These are phyloP conservation scores for Penaeus vannamei DNA, from an alignment of 1,140 invertebrate species.

Conservation along the genomic window DNA sequence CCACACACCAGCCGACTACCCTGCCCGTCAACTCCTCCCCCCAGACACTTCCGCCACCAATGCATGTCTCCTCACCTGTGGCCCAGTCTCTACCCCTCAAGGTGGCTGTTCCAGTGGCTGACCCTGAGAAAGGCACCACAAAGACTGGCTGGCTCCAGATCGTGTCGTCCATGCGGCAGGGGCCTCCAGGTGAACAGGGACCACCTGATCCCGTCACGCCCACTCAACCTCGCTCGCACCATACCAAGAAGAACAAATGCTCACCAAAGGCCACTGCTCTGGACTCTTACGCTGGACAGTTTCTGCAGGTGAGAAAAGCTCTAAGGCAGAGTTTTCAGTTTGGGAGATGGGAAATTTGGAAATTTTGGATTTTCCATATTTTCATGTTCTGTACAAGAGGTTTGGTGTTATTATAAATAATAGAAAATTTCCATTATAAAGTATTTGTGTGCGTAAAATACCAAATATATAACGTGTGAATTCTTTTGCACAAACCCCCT, in stretches of 20 bases:
- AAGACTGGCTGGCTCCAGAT: conserved; percentile 57
- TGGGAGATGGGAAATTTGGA: no score
- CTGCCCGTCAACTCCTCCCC: conserved; percentile 3
- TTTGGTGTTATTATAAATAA: no score
- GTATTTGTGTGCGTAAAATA: no score
- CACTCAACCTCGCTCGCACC: conserved; percentile 11
- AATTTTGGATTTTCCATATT: neutral
- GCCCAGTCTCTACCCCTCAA: conserved; percentile 32
- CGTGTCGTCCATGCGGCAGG: conserved; percentile 61
- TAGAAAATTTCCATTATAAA: no score
- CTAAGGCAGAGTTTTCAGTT: neutral
- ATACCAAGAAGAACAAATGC: conserved; percentile 26
- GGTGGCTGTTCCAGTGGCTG: conserved; percentile 17
- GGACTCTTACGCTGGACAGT: conserved; percentile 46
- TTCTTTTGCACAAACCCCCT: neutral
- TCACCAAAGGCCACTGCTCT: conserved; percentile 35
- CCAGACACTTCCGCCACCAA: neutral
- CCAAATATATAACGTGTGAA: no score
- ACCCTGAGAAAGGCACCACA: conserved; percentile 30
- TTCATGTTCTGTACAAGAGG: neutral
- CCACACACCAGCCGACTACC: neutral
- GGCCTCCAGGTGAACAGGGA: neutral
- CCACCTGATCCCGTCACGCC: conserved; percentile 1
- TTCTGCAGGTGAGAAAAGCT: conserved; percentile 46
- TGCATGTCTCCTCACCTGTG: neutral